These are phyloP conservation scores for Poliocrania exsul DNA, from an alignment of 2,797 vertebrate species.

Conservation along the genomic window DNA sequence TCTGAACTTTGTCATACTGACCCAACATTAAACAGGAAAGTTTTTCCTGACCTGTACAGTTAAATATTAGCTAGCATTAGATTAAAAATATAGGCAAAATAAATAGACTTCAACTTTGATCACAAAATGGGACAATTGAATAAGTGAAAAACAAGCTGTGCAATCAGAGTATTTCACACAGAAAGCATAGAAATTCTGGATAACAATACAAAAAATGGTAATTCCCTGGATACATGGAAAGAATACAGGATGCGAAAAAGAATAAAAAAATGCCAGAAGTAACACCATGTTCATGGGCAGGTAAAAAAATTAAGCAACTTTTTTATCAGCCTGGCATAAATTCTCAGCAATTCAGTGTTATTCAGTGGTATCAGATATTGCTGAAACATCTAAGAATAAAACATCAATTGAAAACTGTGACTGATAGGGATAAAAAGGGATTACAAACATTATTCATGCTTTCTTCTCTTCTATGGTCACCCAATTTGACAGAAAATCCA, in stretches of 20 bases:
- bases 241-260: neutral
- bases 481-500: neutral
- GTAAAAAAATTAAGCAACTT: neutral
- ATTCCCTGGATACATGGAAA: neutral
- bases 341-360: neutral
- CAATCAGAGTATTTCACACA: neutral
- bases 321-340: neutral
- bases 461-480: neutral
- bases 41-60: neutral
- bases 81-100: neutral
- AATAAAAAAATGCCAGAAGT: neutral
- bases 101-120: neutral
- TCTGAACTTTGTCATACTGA: neutral
- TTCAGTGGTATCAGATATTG: neutral
- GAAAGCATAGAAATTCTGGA: neutral
- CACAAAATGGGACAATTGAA: neutral
- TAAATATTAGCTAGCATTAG: neutral
- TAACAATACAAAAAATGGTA: neutral
- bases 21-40: neutral
- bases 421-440: neutral
- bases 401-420: neutral
- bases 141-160: neutral
- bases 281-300: neutral
- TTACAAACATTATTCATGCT: neutral
- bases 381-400: neutral